Evolutionary conservation across 2,797 vertebrate genomes (phyloP), one percentile per base, ranked within the genome.

Genomic region (Oreochromis mossambicus): DNA sequence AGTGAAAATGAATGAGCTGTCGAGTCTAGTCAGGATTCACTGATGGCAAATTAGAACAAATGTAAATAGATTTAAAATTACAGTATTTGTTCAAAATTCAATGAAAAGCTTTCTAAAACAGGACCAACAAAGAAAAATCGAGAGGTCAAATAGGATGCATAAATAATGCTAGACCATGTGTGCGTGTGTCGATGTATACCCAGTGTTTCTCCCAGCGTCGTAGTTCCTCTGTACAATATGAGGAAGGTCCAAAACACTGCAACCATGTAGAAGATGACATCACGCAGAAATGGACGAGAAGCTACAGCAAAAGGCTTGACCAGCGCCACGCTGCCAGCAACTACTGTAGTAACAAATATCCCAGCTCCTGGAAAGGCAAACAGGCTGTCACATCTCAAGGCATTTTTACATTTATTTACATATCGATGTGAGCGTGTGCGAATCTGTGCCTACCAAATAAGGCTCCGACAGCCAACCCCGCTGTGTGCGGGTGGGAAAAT

Each of bases 211-310:
- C 90, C 93, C 82, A 99, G 91, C 0, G 94, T 93, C 77, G 97
- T 96, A 52, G 95, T 95, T 89, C 97, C 95, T 2, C 95, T 95
- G 93, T 96, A 99, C 84, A 99, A 95, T 13, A 98, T 95, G 11
- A 95, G 34, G 75, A 99, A 99, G 81, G 97, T 98, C 96, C 98
- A 96, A 91, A 97, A 98, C 48, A 98, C 96, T 0, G 98, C 97
- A n/a, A 82, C 92, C 97, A 99, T 98, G 94, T 99, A 99, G 96
- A 99, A 98, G 83, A 96, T 79, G 77, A 98, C 89, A 15, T 99
- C 98, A 38, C 99, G 96, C 81, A 99, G 96, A 84, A 99, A 99
- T 1, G 99, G 99, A 12, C 99, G 97, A 15, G 99, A 99, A 38
- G 99, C 98, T 0, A 97, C 96, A 0, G 90, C 85, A 89, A 99